Evolutionary conservation across 2,888 invertebrate genomes (phyloP).

Genomic region (Fragum sueziense): DNA sequence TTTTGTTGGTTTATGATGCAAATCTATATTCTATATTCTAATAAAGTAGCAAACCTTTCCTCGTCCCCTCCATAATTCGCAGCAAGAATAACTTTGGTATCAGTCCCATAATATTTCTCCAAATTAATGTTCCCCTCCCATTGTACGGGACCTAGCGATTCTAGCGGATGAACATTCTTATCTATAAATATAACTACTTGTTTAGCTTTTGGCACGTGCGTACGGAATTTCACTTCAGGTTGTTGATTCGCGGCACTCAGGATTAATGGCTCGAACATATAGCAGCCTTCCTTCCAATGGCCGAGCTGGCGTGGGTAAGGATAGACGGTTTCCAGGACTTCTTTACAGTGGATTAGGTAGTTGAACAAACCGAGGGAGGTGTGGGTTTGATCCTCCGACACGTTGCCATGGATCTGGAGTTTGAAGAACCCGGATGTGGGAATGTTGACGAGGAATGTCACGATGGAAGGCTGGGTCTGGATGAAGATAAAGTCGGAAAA

Average conservation of each 20-base stretch:
- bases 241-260: conserved; percentile 50
- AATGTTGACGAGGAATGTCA: conserved; percentile 64
- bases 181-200: conserved; percentile 66
- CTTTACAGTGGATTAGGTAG: conserved; percentile 63
- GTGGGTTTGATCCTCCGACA: conserved; percentile 63
- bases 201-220: conserved; percentile 65
- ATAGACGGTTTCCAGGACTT: conserved; percentile 45
- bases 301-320: conserved; percentile 66
- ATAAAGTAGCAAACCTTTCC: conserved; percentile 63
- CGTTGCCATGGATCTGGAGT: conserved; percentile 67
- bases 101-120: conserved; percentile 59
- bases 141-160: conserved; percentile 57
- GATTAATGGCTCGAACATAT: conserved; percentile 65
- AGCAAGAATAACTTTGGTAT: conserved; percentile 62
- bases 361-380: conserved; percentile 66
- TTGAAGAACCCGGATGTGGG: conserved; percentile 64
- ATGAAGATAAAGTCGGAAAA: conserved; percentile 65
- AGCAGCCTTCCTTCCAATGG: conserved; percentile 70
- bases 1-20: too few relatives aligned
- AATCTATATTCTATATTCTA: conserved; percentile 60
- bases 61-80: conserved; percentile 68
- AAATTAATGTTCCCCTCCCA: conserved; percentile 65
- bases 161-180: conserved; percentile 59
- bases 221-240: conserved; percentile 61
- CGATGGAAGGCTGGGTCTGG: conserved; percentile 63